A percentile compares a stretch with the other conserved stretches of the same genome.
phyloP scores from a whole-genome alignment of 30 jellyfish, hydroid and myxozoan genomes.

The Aurelia sp. region DNA sequence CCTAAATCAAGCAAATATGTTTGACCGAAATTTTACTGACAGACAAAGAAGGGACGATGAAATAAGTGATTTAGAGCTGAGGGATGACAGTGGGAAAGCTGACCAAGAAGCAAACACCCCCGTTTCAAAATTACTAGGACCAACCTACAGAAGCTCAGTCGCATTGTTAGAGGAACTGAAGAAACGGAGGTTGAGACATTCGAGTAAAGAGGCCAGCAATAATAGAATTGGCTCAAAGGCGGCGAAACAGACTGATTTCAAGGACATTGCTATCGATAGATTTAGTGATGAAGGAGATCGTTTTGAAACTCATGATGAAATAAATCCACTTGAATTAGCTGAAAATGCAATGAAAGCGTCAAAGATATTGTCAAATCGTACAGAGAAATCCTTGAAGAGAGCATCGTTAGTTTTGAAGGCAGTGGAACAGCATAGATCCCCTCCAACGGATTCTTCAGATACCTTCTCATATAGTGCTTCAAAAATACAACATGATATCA shows the following conservation, averaged over 20 bases:
- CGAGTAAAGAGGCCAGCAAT: too few species aligned
- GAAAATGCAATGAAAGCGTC: slow-evolving; percentile 70
- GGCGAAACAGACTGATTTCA: too few species aligned
- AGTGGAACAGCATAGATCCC: slow-evolving; percentile 55
- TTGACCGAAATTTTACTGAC: too few species aligned
- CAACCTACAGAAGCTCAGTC: slow-evolving; percentile 68
- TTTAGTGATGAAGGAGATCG: neutral
- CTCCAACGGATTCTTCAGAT: slow-evolving; percentile 31
- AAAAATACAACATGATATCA: neutral
- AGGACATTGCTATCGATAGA: too few species aligned
- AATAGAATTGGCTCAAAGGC: too few species aligned
- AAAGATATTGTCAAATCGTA: slow-evolving; percentile 32
- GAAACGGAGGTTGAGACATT: slow-evolving; percentile 16
- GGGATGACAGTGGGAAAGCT: too few species aligned
- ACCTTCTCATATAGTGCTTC: slow-evolving; percentile 1
- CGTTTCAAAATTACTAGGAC: slow-evolving; percentile 57
- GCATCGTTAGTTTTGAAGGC: slow-evolving; percentile 67
- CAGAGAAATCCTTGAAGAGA: slow-evolving; percentile 61
- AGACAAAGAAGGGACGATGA: too few species aligned
- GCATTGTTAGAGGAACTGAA: slow-evolving; percentile 59
- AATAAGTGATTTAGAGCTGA: too few species aligned
- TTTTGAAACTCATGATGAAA: neutral
- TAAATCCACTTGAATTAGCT: slow-evolving; percentile 48
- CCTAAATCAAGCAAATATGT: too few species aligned
- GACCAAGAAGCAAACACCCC: slow-evolving; percentile 32